phyloP scores from a whole-genome alignment of 2,797 vertebrate species.

The Tympanoctomys barrerae region DNA sequence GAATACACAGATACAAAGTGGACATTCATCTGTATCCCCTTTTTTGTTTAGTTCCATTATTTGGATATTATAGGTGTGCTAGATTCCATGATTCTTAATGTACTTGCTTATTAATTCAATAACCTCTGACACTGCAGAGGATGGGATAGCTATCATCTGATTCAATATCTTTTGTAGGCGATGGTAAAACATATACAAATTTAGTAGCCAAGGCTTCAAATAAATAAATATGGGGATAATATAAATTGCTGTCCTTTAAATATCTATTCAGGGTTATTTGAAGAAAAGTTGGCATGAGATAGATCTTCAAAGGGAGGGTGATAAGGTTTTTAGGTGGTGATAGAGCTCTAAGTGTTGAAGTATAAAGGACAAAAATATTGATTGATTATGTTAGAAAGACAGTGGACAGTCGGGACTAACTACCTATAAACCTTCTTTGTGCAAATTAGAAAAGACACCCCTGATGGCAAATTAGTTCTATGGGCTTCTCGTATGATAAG shows the following conservation, averaged over 20 bases:
- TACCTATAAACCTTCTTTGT: constrained; percentile 13
- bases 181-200: not conserved
- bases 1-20: too few species aligned
- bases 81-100: not conserved
- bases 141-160: not conserved
- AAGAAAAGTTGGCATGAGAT: not conserved
- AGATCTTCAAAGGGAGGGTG: constrained; percentile 25
- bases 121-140: not conserved
- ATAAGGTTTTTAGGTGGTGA: not conserved
- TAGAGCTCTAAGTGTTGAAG: not conserved
- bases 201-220: constrained; percentile 1
- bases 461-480: not conserved
- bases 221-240: constrained; percentile 38
- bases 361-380: constrained; percentile 21
- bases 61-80: too few species aligned
- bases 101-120: not conserved
- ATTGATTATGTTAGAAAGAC: not conserved
- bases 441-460: constrained; percentile 1
- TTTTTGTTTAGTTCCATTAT: too few species aligned
- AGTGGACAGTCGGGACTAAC: not conserved
- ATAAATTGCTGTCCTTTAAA: not conserved
- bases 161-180: constrained; percentile 8
- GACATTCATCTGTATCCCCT: too few species aligned
- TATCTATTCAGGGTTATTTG: not conserved
- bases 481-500: constrained; percentile 28